Base-by-base conservation (phyloP, 2,888 invertebrate species). In the Zygogramma bicolorata region DNA sequence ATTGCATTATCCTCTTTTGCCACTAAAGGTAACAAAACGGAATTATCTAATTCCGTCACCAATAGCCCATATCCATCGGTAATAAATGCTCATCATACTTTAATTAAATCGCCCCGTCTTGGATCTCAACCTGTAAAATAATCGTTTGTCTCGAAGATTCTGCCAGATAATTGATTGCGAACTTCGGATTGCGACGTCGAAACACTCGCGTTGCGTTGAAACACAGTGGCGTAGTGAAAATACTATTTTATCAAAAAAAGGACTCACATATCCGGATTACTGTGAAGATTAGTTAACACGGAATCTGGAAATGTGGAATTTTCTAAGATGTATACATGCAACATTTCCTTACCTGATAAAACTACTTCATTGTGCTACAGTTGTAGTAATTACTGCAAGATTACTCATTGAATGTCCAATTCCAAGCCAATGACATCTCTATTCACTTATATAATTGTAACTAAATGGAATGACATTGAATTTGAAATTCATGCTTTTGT, bases 221-320 rank as follows among this genome's bases (percentile, higher is more conserved):
- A n/a, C 5, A 20, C 60, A 60, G 34, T 60, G 60, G 7, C 60
- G 60, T 60, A 42, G 10, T 53, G 53, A 53, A n/a, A n/a, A n/a
- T n/a, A n/a, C n/a, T n/a, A n/a, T n/a, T n/a, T n/a, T n/a, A n/a
- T n/a, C n/a, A n/a, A n/a, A n/a, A n/a, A n/a, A n/a, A n/a, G n/a
- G n/a, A n/a, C n/a, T n/a, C n/a, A n/a, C n/a, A n/a, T n/a, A n/a
- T n/a, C n/a, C n/a, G n/a, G n/a, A n/a, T n/a, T n/a, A n/a, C n/a
- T n/a, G n/a, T n/a, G n/a, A n/a, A n/a, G n/a, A n/a, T n/a, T n/a
- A n/a, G n/a, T n/a, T n/a, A n/a, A n/a, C n/a, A n/a, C 5, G 5
- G 34, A 34, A 3, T 34, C 6, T 34, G 34, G 5, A 5, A 29
- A 3, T 29, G 29, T 29, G n/a, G n/a, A n/a, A n/a, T n/a, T n/a